Evolutionary conservation across 2,113 vertebrate species (phyloP).

Genomic region (Ardeotis arabs): DNA sequence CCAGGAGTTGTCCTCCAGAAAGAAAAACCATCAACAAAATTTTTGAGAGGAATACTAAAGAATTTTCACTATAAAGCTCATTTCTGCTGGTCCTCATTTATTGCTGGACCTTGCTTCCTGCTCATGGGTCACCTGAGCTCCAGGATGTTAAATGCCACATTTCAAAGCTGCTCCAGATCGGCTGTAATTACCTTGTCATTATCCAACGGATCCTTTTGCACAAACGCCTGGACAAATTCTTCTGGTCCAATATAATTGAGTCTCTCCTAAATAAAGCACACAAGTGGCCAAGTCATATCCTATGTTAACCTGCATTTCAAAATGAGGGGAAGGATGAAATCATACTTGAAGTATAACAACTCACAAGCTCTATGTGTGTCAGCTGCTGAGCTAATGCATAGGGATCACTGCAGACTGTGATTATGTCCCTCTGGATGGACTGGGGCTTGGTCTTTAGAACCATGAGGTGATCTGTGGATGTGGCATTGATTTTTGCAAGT

Average conservation of each 20-base stretch:
- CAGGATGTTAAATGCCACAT: neutral
- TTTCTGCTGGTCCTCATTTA: neutral
- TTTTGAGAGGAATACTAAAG: neutral
- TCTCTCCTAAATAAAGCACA: conserved; percentile 82
- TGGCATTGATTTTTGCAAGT: conserved; percentile 85
- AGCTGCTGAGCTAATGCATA: conserved; percentile 93
- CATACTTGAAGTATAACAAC: neutral
- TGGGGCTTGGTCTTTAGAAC: conserved; percentile 89
- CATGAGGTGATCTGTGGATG: conserved; percentile 79
- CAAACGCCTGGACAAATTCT: conserved; percentile 93
- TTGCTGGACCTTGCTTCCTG: neutral
- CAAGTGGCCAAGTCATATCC: neutral
- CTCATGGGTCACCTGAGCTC: neutral
- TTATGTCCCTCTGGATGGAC: conserved; percentile 86
- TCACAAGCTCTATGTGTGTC: conserved; percentile 94
- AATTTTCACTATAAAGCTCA: neutral
- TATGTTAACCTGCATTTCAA: neutral
- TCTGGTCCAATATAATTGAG: conserved; percentile 95
- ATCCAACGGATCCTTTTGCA: conserved; percentile 89
- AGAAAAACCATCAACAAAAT: neutral
- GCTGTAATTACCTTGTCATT: conserved; percentile 85
- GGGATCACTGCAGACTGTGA: conserved; percentile 90
- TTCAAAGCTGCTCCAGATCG: neutral
- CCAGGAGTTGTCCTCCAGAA: neutral
- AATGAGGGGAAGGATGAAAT: neutral